Evolutionary conservation across 2,113 vertebrate genomes (phyloP), one percentile per base, ranked within the genome.

Genomic region (Maccullochella peelii): DNA sequence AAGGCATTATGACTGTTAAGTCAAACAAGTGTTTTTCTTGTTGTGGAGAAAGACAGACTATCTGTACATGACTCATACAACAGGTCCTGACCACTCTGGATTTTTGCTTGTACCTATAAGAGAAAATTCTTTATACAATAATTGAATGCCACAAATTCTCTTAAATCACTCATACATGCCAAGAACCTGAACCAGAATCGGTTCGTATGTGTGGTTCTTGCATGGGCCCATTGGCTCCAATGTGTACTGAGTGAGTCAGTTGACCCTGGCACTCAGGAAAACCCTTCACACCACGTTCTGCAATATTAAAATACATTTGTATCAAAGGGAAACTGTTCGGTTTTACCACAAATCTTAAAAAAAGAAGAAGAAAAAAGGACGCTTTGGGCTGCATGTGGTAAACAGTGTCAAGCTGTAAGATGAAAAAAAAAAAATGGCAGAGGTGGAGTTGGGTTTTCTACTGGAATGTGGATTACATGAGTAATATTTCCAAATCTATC

Each of bases 401-500:
- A 87, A 89, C 72, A 49, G 59, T 70, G 73, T 86, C 73, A 76
- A 72, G 66, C 83, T 80, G 49, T 73, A 77, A 78, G 84, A 73
- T 54, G 52, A 68, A 55, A 62, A 80, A 70, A 80, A 70, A 42
- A 36, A 78, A 86, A 16, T 20, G 69, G 63, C 73, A 52, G 76
- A 69, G 83, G 79, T 80, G 69, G 72, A 74, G 76, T 65, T 59
- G 21, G 72, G 21, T 66, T 86, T 85, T 77, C 47, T 79, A 7
- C 44, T 76, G 89, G 71, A 78, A 90, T 82, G 84, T 82, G 86
- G 82, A 90, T 85, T 81, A 84, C 79, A 82, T 86, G 84, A 91
- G 88, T 87, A 89, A 88, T 85, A 84, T 88, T 92, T 91, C 79
- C 82, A 90, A 84, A 91, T 89, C 77, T 90, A 63, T 89, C 86